Evolutionary conservation across 1,140 invertebrate genomes (phyloP), one percentile per base, ranked within the genome.

Genomic region (Rhopalosiphum padi): DNA sequence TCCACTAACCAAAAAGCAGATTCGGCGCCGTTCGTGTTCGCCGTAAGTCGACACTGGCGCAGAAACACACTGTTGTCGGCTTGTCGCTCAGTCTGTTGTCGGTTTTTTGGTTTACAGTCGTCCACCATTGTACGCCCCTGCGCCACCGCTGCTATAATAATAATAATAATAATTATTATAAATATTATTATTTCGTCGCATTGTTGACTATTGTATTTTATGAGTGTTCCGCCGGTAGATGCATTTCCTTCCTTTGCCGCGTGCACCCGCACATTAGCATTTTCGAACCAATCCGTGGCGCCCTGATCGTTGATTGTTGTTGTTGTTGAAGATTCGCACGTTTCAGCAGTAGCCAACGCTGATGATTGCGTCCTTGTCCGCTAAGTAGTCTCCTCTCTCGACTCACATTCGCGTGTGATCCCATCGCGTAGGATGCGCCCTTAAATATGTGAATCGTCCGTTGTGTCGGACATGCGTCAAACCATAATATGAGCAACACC

Each of bases 381-480:
- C 43, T 3, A 2, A 30, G 30, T 48, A 30, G 30, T 48, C 9
- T 30, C 85, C 25, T 43, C 15, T 43, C 25, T 25, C 35, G 25
- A 87, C 2, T 43, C n/a, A 0, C 22, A 6, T 21, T 37, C 2
- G 43, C 43, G 7, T 48, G 41, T 21, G 2, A 53, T 2, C 87
- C n/a, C 11, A 43, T 48, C 48, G 48, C 8, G n/a, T 46, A 82
- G 15, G 18, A 92, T 86, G 91, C 46, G 11, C 21, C 91, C 21
- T 41, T 86, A 86, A 93, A 53, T n/a, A 86, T 93, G 82, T 93
- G 48, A 92, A 48, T 77, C 41, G 90, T 91, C 68, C 68, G 48
- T 86, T 82, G 82, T 86, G 82, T 86, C 91, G 77, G 91, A 93
- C 82, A 93, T 93, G 91, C 82, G 6, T 93, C 46, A 93, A 93